A percentile compares a stretch with the other conserved stretches of the same genome.
phyloP scores from a whole-genome alignment of 2,888 invertebrate species.

The Ptilodon capucinus region DNA sequence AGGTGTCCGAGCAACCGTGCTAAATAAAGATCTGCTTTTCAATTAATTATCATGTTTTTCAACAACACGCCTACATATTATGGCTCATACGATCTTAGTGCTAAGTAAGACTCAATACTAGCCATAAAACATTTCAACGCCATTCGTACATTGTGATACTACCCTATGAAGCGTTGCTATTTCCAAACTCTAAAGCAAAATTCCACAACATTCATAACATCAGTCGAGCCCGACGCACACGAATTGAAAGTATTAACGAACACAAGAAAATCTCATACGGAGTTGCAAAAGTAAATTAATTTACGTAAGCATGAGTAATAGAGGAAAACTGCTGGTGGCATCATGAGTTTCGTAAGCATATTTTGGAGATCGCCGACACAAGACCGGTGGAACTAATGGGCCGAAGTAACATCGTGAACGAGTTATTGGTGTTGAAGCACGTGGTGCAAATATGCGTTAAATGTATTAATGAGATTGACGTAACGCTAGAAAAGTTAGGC shows the following conservation, averaged over 20 bases:
- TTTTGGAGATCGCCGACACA: neutral
- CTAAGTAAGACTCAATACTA: neutral
- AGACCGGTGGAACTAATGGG: conserved; percentile 4
- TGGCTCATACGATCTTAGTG: neutral
- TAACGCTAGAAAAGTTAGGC: conserved; percentile 50
- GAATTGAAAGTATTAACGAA: conserved; percentile 1
- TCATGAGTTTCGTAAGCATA: neutral
- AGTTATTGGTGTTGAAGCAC: conserved; percentile 39
- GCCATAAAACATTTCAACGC: neutral
- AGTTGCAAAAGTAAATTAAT: conserved; percentile 1
- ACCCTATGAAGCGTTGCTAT: neutral
- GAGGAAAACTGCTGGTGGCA: neutral
- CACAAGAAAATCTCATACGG: conserved; percentile 2
- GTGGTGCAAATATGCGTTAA: conserved; percentile 33
- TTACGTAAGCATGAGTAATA: conserved; percentile 5
- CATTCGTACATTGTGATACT: neutral
- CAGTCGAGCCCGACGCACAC: neutral
- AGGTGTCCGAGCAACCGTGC: neutral
- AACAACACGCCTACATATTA: neutral
- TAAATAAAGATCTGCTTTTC: neutral
- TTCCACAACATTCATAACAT: neutral
- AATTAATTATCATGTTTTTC: neutral
- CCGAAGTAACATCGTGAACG: conserved; percentile 36
- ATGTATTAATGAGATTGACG: conserved; percentile 56
- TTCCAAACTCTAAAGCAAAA: neutral